A percentile compares a stretch with the other conserved stretches of the same genome.
Evolutionary conservation across 1,140 invertebrate species (phyloP).

Genomic region (Oncopodura yosiiana): DNA sequence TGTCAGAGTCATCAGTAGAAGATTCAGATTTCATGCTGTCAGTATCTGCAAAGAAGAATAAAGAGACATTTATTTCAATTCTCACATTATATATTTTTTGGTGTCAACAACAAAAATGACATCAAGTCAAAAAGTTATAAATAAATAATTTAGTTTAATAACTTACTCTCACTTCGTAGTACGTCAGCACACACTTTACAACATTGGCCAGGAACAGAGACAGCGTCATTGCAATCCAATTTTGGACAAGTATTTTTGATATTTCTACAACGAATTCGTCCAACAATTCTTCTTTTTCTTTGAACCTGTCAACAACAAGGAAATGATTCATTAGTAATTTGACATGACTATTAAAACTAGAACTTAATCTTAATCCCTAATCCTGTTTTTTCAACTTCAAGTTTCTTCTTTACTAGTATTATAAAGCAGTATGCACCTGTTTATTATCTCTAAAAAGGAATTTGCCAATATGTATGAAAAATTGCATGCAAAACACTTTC

Average conservation of each 20-base stretch:
- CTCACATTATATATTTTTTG: too few species aligned
- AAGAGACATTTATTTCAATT: neutral
- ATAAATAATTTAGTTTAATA: too few species aligned
- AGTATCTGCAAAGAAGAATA: constrained; percentile 4
- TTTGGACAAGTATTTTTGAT: constrained; percentile 84
- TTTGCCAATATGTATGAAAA: neutral
- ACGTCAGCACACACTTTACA: constrained; percentile 81
- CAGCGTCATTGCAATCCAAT: constrained; percentile 69
- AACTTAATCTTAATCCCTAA: too few species aligned
- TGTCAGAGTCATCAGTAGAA: constrained; percentile 22
- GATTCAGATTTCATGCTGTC: constrained; percentile 16
- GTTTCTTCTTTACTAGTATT: neutral
- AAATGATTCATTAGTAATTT: constrained; percentile 38
- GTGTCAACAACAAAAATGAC: too few species aligned
- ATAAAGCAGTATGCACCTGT: neutral
- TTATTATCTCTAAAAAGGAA: neutral
- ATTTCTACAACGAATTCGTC: constrained; percentile 72
- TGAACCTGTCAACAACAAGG: too few species aligned
- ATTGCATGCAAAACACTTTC: neutral
- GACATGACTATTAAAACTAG: neutral
- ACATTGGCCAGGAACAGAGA: constrained; percentile 70
- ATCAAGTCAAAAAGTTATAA: too few species aligned
- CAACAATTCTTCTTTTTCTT: constrained; percentile 74
- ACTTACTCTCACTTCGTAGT: constrained; percentile 53
- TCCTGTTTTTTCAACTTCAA: neutral